Conservation (phyloP, 2,797 vertebrate genomes). For the Poeciliopsis turneri region DNA sequence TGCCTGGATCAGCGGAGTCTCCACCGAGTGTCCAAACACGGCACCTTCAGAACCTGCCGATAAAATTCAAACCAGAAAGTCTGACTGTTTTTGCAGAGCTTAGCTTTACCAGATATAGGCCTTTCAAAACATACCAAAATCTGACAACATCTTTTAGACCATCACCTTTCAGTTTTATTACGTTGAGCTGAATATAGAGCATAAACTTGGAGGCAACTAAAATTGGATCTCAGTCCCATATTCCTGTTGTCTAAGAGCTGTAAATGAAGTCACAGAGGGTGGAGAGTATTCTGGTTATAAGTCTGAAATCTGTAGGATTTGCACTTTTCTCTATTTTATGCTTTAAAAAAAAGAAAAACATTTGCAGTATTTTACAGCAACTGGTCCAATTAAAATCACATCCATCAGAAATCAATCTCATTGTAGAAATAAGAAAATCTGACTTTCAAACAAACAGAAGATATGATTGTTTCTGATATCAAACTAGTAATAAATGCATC, state of each 20-base stretch:
- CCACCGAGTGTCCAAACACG: conserved; percentile 90
- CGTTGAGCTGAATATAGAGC: neutral
- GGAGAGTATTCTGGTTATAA: neutral
- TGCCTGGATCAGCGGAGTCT: conserved; percentile 90
- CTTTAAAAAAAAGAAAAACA: neutral
- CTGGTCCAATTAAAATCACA: neutral
- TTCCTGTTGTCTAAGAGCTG: neutral
- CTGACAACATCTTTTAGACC: neutral
- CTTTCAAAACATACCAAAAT: neutral
- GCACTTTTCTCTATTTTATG: neutral
- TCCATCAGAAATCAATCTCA: neutral
- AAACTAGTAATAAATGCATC: neutral
- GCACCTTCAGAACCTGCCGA: conserved; percentile 88
- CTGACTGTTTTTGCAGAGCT: neutral
- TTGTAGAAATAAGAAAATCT: neutral
- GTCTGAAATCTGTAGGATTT: neutral
- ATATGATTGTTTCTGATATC: neutral
- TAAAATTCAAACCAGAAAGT: neutral
- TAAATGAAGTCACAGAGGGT: neutral
- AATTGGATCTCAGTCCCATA: neutral
- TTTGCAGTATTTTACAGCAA: neutral
- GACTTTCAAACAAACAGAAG: neutral
- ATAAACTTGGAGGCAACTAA: neutral
- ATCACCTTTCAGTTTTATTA: neutral
- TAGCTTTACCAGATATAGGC: neutral